Base-by-base conservation (phyloP, 2,797 vertebrate genomes). In the Diceros bicornis region DNA sequence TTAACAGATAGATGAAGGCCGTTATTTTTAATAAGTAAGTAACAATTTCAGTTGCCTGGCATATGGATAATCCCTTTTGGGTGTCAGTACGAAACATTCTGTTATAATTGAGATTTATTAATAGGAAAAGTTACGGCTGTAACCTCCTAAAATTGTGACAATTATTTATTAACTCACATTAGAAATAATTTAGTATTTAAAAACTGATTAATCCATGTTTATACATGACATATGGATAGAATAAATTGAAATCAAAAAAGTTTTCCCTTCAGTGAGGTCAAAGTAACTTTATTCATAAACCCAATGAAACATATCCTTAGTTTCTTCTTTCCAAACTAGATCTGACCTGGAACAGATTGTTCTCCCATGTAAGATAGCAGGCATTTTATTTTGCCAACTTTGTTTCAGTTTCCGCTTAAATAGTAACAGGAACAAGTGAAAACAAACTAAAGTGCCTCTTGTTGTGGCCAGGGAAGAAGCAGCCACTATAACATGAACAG, bases 301-400 rank as follows among this genome's bases (percentile, higher is more conserved):
- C 20, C 83, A 75, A 68, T 27, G 37, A 61, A 68, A 62, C 4
- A 77, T 50, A 61, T 55, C 79, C 10, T 57, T 71, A 17, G 2
- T 79, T 78, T 89, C 37, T 62, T 88, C 21, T 78, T 83, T 97
- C 29, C 52, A 93, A 47, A 92, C 11, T 57, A 77, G 1, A 52
- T 34, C 20, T 47, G 17, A 91, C 6, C 66, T 79, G 29, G 10
- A 62, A 52, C 12, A 88, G 50, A 59, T 29, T 32, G 10, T 29
- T 27, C 2, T 87, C 18, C 34, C 41, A 50, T 72, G 7, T n/a
- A 74, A 82, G 25, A 50, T 6, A 34, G 13, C 3, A n/a, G 25
- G 10, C 21, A 62, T 69, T 96, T 66, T 57, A 64, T 96, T 92
- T 84, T n/a, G 4, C 8, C n/a, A 68, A 34, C 4, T 96, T 87